Percentiles rank a stretch among this genome's conserved stretches.
Evolutionary conservation across 1,140 invertebrate genomes (phyloP).

Genomic region (Hypothenemus hampei): DNA sequence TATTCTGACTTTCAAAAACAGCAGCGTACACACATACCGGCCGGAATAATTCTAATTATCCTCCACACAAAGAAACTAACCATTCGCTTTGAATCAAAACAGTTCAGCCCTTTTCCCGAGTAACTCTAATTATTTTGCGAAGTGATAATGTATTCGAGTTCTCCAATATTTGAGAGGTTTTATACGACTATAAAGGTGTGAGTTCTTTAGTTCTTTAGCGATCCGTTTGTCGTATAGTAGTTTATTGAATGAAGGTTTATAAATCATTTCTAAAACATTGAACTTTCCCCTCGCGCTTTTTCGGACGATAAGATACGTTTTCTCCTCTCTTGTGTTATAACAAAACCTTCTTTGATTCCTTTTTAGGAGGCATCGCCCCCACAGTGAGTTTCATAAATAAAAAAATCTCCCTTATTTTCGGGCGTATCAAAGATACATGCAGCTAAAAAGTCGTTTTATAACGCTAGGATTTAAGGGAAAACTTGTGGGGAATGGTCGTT

Average conservation of each 20-base stretch:
- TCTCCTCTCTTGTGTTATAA: constrained; percentile 8
- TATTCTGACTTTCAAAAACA: background rate
- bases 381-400: constrained; percentile 12
- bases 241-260: constrained; percentile 3
- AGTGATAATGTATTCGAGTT: background rate
- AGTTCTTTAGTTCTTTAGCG: too few species aligned
- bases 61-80: background rate
- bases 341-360: constrained; percentile 15
- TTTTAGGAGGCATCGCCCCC: constrained; percentile 9
- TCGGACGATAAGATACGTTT: constrained; percentile 6
- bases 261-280: constrained; percentile 23
- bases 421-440: constrained; percentile 7
- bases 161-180: background rate
- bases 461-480: background rate
- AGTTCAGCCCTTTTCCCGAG: background rate
- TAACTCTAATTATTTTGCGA: background rate
- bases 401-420: background rate
- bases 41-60: background rate
- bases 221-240: too few species aligned
- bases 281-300: constrained; percentile 3
- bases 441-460: constrained; percentile 6
- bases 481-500: too few species aligned
- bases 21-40: background rate
- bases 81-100: constrained; percentile 1
- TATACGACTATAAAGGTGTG: too few species aligned